Conservation (phyloP, 1,140 invertebrate genomes). For the Tetragnatha versicolor region DNA sequence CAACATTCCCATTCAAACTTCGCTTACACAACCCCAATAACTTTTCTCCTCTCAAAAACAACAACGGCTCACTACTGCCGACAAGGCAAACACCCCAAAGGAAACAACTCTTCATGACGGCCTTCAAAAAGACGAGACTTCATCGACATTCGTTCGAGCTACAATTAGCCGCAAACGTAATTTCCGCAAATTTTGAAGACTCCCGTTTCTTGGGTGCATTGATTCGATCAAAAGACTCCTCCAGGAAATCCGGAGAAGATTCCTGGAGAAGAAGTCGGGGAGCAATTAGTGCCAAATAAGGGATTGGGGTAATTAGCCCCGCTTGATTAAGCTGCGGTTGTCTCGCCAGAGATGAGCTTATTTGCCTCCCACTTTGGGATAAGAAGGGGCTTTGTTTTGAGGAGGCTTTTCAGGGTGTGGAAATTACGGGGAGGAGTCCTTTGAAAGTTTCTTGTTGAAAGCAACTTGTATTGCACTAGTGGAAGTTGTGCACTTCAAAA, state of each 20-base stretch:
- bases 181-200: conserved; percentile 23
- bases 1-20: no score
- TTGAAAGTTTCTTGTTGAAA: no score
- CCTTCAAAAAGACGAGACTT: no score
- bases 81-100: no score
- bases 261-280: conserved; percentile 13
- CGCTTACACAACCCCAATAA: no score
- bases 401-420: neutral
- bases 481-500: no score
- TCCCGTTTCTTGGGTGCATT: conserved; percentile 18
- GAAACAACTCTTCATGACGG: no score
- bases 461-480: no score
- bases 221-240: conserved; percentile 23
- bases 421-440: no score
- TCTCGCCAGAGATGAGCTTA: neutral
- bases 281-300: conserved; percentile 45
- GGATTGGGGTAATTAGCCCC: conserved; percentile 40
- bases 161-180: conserved; percentile 37
- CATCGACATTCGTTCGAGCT: no score
- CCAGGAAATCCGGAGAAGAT: conserved; percentile 13
- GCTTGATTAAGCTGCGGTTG: conserved; percentile 41
- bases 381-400: neutral
- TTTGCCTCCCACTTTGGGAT: neutral
- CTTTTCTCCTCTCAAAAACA: no score
- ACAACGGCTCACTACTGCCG: no score